phyloP scores from a whole-genome alignment of 2,113 vertebrate genomes.

The Panthera leo region DNA sequence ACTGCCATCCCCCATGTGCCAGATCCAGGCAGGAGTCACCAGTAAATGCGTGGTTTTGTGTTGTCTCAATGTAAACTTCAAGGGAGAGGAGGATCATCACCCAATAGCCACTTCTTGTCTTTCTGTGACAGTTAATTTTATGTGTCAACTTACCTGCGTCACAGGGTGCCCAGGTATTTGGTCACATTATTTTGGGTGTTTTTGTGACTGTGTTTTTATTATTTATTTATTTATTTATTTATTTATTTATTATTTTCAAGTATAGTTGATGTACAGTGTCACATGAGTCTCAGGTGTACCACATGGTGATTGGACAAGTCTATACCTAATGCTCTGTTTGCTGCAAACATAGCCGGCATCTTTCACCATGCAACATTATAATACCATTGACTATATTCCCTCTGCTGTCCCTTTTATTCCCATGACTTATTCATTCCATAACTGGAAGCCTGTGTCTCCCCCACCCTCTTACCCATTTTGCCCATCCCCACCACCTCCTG shows the following conservation, averaged over 20 bases:
- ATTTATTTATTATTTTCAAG: not conserved
- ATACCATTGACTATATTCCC: not conserved
- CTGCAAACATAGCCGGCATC: not conserved
- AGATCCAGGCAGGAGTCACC: not conserved
- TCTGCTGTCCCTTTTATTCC: not conserved
- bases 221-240: not conserved
- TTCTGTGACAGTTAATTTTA: not conserved
- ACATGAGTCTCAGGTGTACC: not conserved
- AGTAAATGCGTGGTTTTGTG: not conserved
- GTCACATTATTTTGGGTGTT: not conserved
- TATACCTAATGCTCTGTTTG: not conserved
- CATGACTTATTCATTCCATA: not conserved
- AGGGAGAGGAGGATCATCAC: not conserved
- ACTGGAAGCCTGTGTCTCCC: not conserved
- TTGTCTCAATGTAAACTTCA: not conserved
- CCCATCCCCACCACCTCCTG: not conserved
- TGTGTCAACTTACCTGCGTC: not conserved
- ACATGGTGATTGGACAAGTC: not conserved
- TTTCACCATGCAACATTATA: not conserved
- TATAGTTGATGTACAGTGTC: not conserved
- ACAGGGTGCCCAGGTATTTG: not conserved
- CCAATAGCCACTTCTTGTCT: not conserved
- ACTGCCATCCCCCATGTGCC: not conserved
- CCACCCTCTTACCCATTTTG: not conserved
- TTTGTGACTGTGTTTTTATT: not conserved